Percentiles rank a stretch among this genome's conserved stretches.
These are phyloP conservation scores for Drosophila eugracilis DNA, from an alignment of 1,140 invertebrate species.

Conservation along the genomic window DNA sequence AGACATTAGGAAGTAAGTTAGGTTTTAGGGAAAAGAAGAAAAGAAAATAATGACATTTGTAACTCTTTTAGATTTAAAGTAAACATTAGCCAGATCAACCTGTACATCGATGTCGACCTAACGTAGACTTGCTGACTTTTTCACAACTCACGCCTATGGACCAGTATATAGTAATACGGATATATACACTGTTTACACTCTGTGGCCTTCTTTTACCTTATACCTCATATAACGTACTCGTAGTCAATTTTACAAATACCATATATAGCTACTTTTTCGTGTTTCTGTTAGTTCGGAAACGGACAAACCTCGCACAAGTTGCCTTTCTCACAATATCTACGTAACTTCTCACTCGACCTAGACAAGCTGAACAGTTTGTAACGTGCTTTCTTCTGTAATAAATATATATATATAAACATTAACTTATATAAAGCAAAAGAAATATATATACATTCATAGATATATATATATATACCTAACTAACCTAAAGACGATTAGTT, in stretches of 20 bases:
- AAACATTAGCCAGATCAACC: slow-evolving; percentile 30
- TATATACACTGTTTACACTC: slow-evolving; percentile 70
- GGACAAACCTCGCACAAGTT: slow-evolving; percentile 67
- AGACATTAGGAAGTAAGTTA: slow-evolving; percentile 37
- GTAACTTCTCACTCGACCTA: slow-evolving; percentile 60
- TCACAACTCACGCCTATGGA: slow-evolving; percentile 68
- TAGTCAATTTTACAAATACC: slow-evolving; percentile 75
- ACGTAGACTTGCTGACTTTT: slow-evolving; percentile 73
- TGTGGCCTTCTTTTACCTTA: slow-evolving; percentile 78
- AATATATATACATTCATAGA: slow-evolving; percentile 23
- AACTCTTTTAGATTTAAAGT: slow-evolving; percentile 18
- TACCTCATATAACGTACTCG: slow-evolving; percentile 82
- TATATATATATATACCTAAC: slow-evolving; percentile 23
- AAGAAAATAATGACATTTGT: too few relatives aligned
- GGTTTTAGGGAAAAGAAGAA: too few relatives aligned
- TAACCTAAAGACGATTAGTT: slow-evolving; percentile 23
- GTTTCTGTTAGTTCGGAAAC: slow-evolving; percentile 30
- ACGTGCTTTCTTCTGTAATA: slow-evolving; percentile 55
- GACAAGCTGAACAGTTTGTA: slow-evolving; percentile 50
- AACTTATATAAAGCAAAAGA: slow-evolving; percentile 14
- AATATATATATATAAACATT: slow-evolving; percentile 19
- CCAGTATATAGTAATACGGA: slow-evolving; percentile 62
- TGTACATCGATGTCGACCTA: slow-evolving; percentile 54
- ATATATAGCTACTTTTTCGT: slow-evolving; percentile 38
- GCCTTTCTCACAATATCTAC: slow-evolving; percentile 61